A percentile compares a stretch with the other conserved stretches of the same genome.
These are phyloP conservation scores for Drosophila orena DNA, from an alignment of 1,140 invertebrate species.

Conservation along the genomic window DNA sequence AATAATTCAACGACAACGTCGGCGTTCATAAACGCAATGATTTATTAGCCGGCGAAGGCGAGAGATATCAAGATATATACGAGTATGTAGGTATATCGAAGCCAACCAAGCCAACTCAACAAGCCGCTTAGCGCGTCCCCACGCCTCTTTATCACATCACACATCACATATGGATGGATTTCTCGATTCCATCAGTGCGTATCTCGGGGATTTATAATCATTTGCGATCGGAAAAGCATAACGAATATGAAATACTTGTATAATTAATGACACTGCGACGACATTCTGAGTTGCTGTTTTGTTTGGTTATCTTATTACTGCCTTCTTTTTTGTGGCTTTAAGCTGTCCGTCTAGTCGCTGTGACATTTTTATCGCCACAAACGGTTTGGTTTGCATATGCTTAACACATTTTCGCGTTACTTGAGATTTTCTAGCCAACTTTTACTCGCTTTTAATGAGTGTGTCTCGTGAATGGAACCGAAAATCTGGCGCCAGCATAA, in stretches of 20 bases:
- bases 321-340: conserved; percentile 1
- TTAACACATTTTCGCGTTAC: conserved; percentile 54
- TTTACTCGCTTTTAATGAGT: conserved; percentile 55
- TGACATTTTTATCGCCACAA: conserved; percentile 30
- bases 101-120: conserved; percentile 29
- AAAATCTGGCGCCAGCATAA: conserved; percentile 53
- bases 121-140: conserved; percentile 49
- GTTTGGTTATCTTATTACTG: conserved; percentile 33
- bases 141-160: conserved; percentile 15
- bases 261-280: conserved; percentile 44
- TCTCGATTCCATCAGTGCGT: conserved; percentile 51
- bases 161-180: conserved; percentile 12
- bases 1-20: conserved; percentile 52
- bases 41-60: conserved; percentile 43
- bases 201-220: conserved; percentile 47
- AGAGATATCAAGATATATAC: conserved; percentile 14
- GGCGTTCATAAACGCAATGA: conserved; percentile 59
- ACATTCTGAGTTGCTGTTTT: conserved; percentile 24
- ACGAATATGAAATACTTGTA: conserved; percentile 20
- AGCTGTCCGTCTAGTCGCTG: conserved; percentile 17
- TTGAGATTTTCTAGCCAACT: conserved; percentile 26
- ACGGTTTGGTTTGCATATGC: conserved; percentile 47
- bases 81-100: background rate
- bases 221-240: conserved; percentile 46
- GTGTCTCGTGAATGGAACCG: conserved; percentile 18